phyloP scores from a whole-genome alignment of 2,797 vertebrate species.

The Ptychadena robeensis region DNA sequence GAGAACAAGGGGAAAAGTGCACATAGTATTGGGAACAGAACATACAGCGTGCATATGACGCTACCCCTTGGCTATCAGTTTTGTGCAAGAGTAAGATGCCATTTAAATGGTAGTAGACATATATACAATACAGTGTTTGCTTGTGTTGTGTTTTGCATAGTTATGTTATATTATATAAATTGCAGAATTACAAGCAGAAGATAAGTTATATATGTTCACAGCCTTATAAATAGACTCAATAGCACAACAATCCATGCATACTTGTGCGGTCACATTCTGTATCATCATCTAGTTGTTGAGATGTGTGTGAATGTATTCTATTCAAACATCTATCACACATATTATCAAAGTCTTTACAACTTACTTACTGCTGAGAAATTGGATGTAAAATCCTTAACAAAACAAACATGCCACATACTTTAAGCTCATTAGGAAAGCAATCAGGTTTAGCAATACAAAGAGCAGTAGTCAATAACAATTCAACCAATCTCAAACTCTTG shows the following conservation, averaged over 20 bases:
- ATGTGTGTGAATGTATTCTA: background rate
- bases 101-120: no score
- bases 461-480: background rate
- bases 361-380: no score
- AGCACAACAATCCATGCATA: conserved; percentile 24
- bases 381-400: no score
- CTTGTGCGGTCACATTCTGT: conserved; percentile 41
- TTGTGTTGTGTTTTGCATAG: no score
- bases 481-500: background rate
- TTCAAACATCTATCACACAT: conserved; percentile 11
- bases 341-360: no score
- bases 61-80: no score
- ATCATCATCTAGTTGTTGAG: conserved; percentile 30
- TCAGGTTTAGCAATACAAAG: background rate
- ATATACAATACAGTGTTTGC: background rate
- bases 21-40: no score
- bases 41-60: no score
- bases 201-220: conserved; percentile 2
- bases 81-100: no score
- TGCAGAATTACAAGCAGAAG: conserved; percentile 2
- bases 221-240: conserved; percentile 43
- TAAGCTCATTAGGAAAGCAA: background rate
- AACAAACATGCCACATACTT: no score
- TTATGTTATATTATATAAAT: background rate
- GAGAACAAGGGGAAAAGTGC: background rate